phyloP scores from a whole-genome alignment of 2,113 vertebrate species.

The Rattus rattus region DNA sequence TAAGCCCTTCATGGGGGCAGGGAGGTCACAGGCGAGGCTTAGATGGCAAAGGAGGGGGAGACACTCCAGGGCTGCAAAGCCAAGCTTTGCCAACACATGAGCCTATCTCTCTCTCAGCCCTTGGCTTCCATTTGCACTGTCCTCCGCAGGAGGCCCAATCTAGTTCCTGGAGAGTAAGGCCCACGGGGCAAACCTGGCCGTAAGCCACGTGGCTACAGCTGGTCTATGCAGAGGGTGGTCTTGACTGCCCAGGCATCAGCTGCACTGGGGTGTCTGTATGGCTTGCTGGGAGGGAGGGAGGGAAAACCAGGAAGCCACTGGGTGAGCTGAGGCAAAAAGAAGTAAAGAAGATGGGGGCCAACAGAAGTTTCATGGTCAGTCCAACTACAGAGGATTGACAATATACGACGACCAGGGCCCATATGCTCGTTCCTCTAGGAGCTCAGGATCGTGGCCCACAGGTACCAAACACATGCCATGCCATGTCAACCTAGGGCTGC shows the following conservation, averaged over 20 bases:
- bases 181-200: not conserved
- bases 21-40: not conserved
- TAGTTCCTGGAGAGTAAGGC: not conserved
- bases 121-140: not conserved
- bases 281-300: not conserved
- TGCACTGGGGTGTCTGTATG: not conserved
- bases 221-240: accelerated
- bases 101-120: accelerated
- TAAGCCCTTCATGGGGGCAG: not conserved
- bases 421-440: not conserved
- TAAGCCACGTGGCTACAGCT: not conserved
- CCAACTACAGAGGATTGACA: not conserved
- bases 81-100: not conserved
- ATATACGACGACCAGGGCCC: not conserved
- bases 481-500: not conserved
- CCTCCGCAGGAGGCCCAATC: not conserved
- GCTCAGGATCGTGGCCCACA: not conserved
- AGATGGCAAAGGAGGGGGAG: not conserved
- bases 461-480: not conserved
- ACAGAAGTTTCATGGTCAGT: not conserved
- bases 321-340: not conserved
- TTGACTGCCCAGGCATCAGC: not conserved
- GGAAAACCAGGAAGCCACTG: not conserved
- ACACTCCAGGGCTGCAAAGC: not conserved
- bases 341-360: not conserved